phyloP scores from a whole-genome alignment of 1,140 invertebrate species.

The Teleogryllus occipitalis region DNA sequence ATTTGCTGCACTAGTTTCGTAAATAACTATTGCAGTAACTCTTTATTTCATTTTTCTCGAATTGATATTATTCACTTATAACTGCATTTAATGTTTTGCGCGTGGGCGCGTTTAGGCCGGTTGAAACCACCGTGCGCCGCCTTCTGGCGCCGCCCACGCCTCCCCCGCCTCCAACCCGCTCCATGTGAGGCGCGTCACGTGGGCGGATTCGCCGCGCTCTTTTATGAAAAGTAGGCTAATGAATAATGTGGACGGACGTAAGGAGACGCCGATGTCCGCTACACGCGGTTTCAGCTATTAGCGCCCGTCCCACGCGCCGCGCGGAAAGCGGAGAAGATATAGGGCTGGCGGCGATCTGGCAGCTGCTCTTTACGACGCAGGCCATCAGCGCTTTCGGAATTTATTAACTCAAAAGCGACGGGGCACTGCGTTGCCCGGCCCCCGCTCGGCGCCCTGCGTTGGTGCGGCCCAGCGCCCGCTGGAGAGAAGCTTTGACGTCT shows the following conservation, averaged over 20 bases:
- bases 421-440: background rate
- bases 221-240: slow-evolving; percentile 2
- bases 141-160: no score
- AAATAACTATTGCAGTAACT: no score
- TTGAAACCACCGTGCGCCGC: no score
- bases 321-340: background rate
- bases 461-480: background rate
- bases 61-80: no score
- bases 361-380: background rate
- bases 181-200: background rate
- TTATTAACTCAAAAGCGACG: background rate
- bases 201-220: background rate
- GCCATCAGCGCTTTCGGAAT: background rate
- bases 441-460: background rate
- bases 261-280: background rate
- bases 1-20: no score
- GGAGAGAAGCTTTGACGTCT: background rate
- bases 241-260: background rate
- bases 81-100: no score
- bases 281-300: background rate
- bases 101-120: no score
- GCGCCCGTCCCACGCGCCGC: background rate
- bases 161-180: no score
- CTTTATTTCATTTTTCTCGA: no score
- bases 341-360: background rate